Evolutionary conservation across 2,888 invertebrate genomes (phyloP), one percentile per base, ranked within the genome.

Genomic region (Polyommatus icarus): DNA sequence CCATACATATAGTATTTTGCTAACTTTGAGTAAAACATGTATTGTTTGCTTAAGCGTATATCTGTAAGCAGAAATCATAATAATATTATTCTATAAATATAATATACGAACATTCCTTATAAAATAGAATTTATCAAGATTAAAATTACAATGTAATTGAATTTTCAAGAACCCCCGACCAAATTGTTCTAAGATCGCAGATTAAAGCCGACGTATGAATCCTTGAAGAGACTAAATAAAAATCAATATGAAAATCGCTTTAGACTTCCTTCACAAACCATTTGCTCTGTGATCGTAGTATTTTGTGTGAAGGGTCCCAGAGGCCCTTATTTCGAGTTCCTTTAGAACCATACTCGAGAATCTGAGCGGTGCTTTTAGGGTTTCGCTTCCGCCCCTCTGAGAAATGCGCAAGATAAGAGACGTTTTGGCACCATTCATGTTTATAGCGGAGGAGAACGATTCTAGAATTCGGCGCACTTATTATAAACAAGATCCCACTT

Each of bases 371-470:
- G 90, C 88, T 90, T 91, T 91, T 90, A 87, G 89, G 90, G 85
- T 84, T 87, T 87, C 88, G 89, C 91, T 92, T 93, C 93, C 93
- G 91, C 89, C 90, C 91, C 89, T 91, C 89, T 86, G 88, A 90
- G 92, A 91, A 92, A 91, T 89, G 88, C 90, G 91, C 92, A 88
- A 93, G 94, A 94, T 94, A 94, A 94, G 94, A 93, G 92, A 93
- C 92, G 91, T 93, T 94, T 93, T 92, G 92, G 90, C 92, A 89
- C 93, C 92, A 93, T 94, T 94, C 91, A 92, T 93, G 93, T 93
- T 94, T 93, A 94, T 93, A 86, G 91, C 91, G 84, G 90, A 54
- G 91, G 89, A 90, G 92, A 94, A 93, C 92, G 91, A 90, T 89
- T 88, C 88, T 90, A 92, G 89, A 92, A 91, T 91, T 91, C 89